These are phyloP conservation scores for Macquaria ambigua DNA, from an alignment of 2,113 vertebrate species.

Conservation along the genomic window DNA sequence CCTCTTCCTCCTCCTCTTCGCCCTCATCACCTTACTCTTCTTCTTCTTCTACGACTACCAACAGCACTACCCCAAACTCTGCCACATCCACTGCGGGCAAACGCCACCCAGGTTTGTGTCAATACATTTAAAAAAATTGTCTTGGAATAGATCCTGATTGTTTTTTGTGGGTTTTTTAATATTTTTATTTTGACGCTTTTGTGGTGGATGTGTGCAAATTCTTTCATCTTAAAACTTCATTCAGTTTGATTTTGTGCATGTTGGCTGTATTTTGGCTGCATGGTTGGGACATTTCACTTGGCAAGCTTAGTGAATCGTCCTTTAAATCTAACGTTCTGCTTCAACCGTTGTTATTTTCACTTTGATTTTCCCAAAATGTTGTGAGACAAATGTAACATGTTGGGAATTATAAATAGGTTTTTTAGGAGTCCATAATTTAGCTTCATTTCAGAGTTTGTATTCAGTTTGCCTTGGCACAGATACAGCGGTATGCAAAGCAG, in stretches of 20 bases:
- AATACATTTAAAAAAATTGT: neutral
- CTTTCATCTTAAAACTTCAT: neutral
- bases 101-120: slow-evolving; percentile 88
- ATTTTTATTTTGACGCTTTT: neutral
- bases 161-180: neutral
- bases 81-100: slow-evolving; percentile 86
- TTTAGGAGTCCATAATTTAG: neutral
- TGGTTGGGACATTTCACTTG: neutral
- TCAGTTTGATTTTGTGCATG: neutral
- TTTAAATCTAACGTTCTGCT: neutral
- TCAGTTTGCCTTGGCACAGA: neutral
- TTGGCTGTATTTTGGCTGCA: slow-evolving; percentile 9
- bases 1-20: slow-evolving; percentile 70
- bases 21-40: slow-evolving; percentile 66
- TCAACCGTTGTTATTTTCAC: neutral
- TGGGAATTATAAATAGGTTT: neutral
- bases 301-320: neutral
- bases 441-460: slow-evolving; percentile 6
- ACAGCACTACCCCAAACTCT: slow-evolving; percentile 74
- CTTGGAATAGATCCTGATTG: neutral
- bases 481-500: neutral
- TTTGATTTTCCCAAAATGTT: neutral
- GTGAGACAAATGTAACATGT: neutral
- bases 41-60: slow-evolving; percentile 71
- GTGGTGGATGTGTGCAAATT: slow-evolving; percentile 16